Evolutionary conservation across 2,797 vertebrate species (phyloP), one percentile per base, ranked within the genome.

Genomic region (Botia almorhae): DNA sequence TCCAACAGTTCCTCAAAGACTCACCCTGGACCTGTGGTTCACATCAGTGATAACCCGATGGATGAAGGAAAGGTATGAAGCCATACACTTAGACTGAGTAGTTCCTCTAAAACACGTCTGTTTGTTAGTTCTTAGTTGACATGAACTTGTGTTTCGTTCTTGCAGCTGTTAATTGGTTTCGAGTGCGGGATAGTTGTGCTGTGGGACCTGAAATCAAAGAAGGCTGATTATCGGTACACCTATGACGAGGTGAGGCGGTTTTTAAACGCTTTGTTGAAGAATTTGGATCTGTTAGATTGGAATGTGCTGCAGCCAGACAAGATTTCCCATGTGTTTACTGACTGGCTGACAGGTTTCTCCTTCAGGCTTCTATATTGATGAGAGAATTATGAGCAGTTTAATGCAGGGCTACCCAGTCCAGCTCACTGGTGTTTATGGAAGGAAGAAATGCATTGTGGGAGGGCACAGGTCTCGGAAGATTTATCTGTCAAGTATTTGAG

Each of bases 141-240:
- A 55, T 13, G 74, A 76, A 58, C 50, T 36, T 63, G 51, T 75
- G 60, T 89, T 74, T 82, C 48, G 48, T 89, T 87, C 26, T 93
- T 92, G 71, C 91, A 99, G 98, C 96, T 99, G 81, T 92, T 98
- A 89, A 98, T 99, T 94, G 98, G 97, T 86, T 99, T 96, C 87
- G 98, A 99, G 88, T 97, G 96, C 78, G 98, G 98, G 60, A 96
- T 95, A 1, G 96, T 99, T 81, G 96, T 96, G 69, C 90, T 99
- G 88, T 99, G 98, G 98, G 97, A 99, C 87, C 92, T 99, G 87
- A 99, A 98, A 90, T 98, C 90, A 87, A 99, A 99, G 94, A 99
- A 98, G 86, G 97, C 96, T 1, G 98, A 99, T 92, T 99, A 96
- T 90, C 96, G 98, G 92, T 99, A 99, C 85, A 97, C 82, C 46